These are phyloP conservation scores for Botrylloides violaceus DNA, from an alignment of 23 tunicate genomes.

Conservation along the genomic window DNA sequence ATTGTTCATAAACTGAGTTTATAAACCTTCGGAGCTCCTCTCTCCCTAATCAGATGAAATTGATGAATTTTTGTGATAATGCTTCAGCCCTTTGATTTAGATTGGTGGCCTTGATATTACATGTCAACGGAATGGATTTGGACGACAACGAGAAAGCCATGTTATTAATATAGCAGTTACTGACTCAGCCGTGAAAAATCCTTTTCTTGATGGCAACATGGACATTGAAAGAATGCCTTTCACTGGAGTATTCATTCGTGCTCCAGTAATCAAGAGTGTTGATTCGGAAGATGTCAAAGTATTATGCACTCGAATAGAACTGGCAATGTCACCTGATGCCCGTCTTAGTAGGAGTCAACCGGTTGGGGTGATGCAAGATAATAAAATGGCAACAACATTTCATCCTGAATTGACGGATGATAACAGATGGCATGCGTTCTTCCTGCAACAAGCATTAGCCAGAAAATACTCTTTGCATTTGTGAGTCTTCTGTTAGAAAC, in stretches of 20 bases:
- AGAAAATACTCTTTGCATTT: too few relatives aligned
- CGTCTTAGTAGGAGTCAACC: neutral
- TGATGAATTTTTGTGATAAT: too few relatives aligned
- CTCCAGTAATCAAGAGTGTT: constrained; percentile 48
- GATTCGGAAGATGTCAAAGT: constrained; percentile 33
- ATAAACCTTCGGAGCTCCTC: too few relatives aligned
- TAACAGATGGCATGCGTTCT: constrained; percentile 61
- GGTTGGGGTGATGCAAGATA: constrained; percentile 39
- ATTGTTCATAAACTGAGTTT: too few relatives aligned
- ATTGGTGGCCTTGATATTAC: constrained; percentile 80
- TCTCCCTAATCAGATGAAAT: too few relatives aligned
- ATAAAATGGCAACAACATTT: constrained; percentile 59
- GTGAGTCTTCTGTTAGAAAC: too few relatives aligned
- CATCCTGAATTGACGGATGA: constrained; percentile 74
- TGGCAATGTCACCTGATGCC: neutral
- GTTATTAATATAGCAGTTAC: constrained; percentile 20
- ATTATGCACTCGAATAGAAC: constrained; percentile 19
- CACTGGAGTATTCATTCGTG: constrained; percentile 61
- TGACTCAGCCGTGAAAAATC: constrained; percentile 20
- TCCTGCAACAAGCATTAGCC: neutral
- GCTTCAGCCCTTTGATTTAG: constrained; percentile 26
- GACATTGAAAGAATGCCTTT: neutral
- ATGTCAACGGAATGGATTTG: constrained; percentile 54
- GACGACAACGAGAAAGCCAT: constrained; percentile 48
- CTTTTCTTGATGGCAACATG: neutral